Base-by-base conservation (phyloP, 2,888 invertebrate genomes). In the Metellina segmentata region DNA sequence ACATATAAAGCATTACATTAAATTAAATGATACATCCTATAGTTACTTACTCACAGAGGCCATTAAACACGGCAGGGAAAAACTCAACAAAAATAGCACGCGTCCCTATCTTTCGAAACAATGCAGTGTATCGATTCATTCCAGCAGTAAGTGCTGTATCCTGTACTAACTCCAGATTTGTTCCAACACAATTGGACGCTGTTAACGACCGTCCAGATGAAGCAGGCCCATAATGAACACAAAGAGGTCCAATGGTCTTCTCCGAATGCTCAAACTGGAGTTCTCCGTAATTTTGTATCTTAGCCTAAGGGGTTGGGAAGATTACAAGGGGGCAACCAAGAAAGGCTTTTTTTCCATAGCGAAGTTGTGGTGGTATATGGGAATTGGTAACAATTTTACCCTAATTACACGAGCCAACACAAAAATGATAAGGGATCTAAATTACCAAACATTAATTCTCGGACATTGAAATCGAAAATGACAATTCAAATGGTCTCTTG, bases 141-240 rank as follows among this genome's bases (percentile, higher is more conserved):
- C 61, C 53, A 48, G 19, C 81, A 61, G 72, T 81, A 88, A 88
- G 88, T 88, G 88, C 88, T 88, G 19, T 61, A 19, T 11, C 51
- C 81, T 75, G 88, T 81, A 61, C 74, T 53, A 74, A 81, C 88
- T 88, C 72, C 72, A 88, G 88, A 88, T 88, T 88, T 88, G 88
- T 88, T 88, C 88, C 88, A 81, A 88, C 88, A 88, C 81, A 88
- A 88, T 88, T 88, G 88, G 74, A 72, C 49, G 34, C 81, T 69
- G 88, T 81, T 88, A 88, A 88, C 88, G 88, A 88, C 88, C 81
- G 51, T 78, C 79, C 79, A 79, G 52, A 79, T 79, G 87, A 79
- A 87, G 52, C 87, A 81, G 88, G 81, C 88, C 49, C 88, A 81
- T 88, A 88, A 88, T 88, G 88, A 88, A 88, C 53, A 52, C 48